phyloP scores from a whole-genome alignment of 1,140 invertebrate species.

The Drosophila equinoxialis region DNA sequence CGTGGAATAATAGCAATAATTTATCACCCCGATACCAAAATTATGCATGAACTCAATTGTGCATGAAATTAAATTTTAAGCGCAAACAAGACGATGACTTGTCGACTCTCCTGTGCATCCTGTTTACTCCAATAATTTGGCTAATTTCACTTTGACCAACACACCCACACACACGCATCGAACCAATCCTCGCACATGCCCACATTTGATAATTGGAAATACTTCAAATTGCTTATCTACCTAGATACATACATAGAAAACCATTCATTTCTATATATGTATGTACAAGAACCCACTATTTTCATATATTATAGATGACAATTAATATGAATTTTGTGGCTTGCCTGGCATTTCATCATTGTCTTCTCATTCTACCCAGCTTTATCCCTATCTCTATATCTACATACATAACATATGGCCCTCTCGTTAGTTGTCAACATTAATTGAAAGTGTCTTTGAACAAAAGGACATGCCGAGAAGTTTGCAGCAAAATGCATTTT shows the following conservation, averaged over 20 bases:
- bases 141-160: slow-evolving; percentile 64
- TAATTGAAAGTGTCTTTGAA: slow-evolving; percentile 37
- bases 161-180: neutral
- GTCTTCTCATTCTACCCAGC: neutral
- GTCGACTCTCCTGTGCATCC: slow-evolving; percentile 51
- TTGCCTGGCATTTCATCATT: slow-evolving; percentile 24
- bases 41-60: slow-evolving; percentile 81
- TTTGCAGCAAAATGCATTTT: slow-evolving; percentile 5
- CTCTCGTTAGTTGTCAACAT: slow-evolving; percentile 23
- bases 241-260: slow-evolving; percentile 26
- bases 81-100: slow-evolving; percentile 74
- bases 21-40: slow-evolving; percentile 71
- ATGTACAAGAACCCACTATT: neutral
- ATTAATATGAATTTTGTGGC: slow-evolving; percentile 33
- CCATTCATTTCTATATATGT: slow-evolving; percentile 2
- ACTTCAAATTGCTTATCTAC: slow-evolving; percentile 43
- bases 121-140: slow-evolving; percentile 78
- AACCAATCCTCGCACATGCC: neutral
- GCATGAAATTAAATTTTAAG: slow-evolving; percentile 81
- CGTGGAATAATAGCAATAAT: slow-evolving; percentile 78
- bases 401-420: neutral
- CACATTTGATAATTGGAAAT: slow-evolving; percentile 68
- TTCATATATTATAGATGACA: slow-evolving; percentile 17
- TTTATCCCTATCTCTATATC: neutral
- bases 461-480: neutral